A percentile compares a stretch with the other conserved stretches of the same genome.
phyloP scores from a whole-genome alignment of 2,113 vertebrate species.

The Scophthalmus maximus region DNA sequence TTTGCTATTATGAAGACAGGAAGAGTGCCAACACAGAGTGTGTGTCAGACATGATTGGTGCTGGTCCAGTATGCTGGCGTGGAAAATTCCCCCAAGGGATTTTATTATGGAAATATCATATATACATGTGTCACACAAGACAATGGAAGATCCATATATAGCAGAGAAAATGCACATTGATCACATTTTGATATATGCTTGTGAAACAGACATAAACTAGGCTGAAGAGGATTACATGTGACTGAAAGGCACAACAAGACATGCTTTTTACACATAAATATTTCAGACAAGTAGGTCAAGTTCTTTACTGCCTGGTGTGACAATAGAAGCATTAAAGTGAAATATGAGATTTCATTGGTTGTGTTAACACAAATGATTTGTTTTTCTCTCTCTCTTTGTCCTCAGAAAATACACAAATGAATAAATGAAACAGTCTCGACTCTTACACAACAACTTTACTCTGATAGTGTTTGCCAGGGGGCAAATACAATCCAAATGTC shows the following conservation, averaged over 20 bases:
- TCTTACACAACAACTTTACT: constrained; percentile 4
- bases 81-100: constrained; percentile 20
- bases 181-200: constrained; percentile 13
- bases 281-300: neutral
- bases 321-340: neutral
- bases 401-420: neutral
- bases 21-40: constrained; percentile 4
- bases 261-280: neutral
- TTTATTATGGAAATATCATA: constrained; percentile 20
- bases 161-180: constrained; percentile 13
- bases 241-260: neutral
- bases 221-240: neutral
- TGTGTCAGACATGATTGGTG: constrained; percentile 38
- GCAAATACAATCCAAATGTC: constrained; percentile 48
- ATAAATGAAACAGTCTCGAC: neutral
- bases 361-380: neutral
- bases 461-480: constrained; percentile 32
- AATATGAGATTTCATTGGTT: constrained; percentile 1
- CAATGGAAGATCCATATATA: constrained; percentile 37
- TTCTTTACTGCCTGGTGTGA: neutral
- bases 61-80: constrained; percentile 1
- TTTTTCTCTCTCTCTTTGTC: constrained; percentile 2
- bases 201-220: constrained; percentile 13
- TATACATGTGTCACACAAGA: constrained; percentile 27
- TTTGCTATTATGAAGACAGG: constrained; percentile 9